Base-by-base conservation (phyloP, 2,797 vertebrate genomes). In the Botia almorhae region DNA sequence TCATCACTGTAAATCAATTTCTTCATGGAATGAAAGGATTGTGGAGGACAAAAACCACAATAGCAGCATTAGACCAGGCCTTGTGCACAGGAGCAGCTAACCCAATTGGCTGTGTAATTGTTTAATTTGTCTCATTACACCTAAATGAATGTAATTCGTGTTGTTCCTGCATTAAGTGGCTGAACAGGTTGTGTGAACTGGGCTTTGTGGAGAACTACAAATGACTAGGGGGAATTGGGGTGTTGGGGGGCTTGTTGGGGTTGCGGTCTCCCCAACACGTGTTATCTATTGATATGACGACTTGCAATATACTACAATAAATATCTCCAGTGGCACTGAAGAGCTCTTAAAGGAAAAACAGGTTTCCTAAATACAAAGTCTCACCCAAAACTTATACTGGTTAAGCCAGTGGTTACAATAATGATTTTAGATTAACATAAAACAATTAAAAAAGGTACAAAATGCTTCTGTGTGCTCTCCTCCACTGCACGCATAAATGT, bases 41-140 rank as follows among this genome's bases (percentile, higher is more conserved):
- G 63, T 17, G 63, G 23, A 29, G 75, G 76, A 81, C 61, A 53
- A 26, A 17, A 23, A 70, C 21, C 1, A 21, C 46, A 71, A 69
- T 63, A 70, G 69, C 78, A 65, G 69, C 11, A 33, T 84, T 87
- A 88, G 87, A 85, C 85, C 82, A 82, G 82, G 79, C 85, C 81
- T 86, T 84, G 87, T 86, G 87, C 87, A 85, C 78, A 81, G 86
- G 78, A 89, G 87, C 87, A 33, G 74, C 89, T 90, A 89, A 92
- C 86, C 87, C 90, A 92, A 88, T 92, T 88, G 90, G 87, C 90
- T 90, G 91, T 90, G 88, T 93, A 93, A 94, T 92, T 92, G 89
- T 91, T 92, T 92, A 91, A 93, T 93, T 91, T 89, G 88, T 90
- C 85, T 91, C 90, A 92, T 92, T 91, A 91, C 88, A 90, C 86